Conservation (phyloP, 2,888 invertebrate genomes). For the Drosophila formosana region DNA sequence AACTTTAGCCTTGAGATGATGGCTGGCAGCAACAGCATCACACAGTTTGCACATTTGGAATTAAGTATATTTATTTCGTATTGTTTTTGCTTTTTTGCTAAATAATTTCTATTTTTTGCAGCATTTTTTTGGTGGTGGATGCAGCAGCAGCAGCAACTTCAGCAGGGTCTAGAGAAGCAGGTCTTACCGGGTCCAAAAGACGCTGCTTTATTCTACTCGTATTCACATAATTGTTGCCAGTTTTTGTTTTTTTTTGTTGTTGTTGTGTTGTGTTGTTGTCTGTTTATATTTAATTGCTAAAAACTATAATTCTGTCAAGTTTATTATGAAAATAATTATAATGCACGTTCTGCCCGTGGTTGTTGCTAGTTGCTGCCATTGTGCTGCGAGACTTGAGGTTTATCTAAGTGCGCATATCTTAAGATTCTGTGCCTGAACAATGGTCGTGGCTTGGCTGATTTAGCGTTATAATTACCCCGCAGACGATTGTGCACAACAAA, state of each 20-base stretch:
- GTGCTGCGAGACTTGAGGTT: slow-evolving; percentile 54
- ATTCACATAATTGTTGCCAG: slow-evolving; percentile 75
- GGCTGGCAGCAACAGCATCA: slow-evolving; percentile 34
- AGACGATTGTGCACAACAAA: slow-evolving; percentile 57
- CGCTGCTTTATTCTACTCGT: slow-evolving; percentile 33
- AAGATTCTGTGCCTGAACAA: slow-evolving; percentile 65
- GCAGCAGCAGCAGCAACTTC: slow-evolving; percentile 56
- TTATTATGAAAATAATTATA: slow-evolving; percentile 81
- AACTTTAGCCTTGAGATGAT: slow-evolving; percentile 76
- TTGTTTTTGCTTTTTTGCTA: slow-evolving; percentile 32
- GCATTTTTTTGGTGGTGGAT: slow-evolving; percentile 46
- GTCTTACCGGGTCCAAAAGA: slow-evolving; percentile 53
- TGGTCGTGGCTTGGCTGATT: slow-evolving; percentile 73
- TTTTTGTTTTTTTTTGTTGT: slow-evolving; percentile 55
- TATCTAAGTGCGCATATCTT: slow-evolving; percentile 80
- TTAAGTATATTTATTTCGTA: slow-evolving; percentile 48
- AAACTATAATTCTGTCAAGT: slow-evolving; percentile 82
- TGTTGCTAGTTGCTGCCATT: slow-evolving; percentile 57
- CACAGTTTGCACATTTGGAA: slow-evolving; percentile 69
- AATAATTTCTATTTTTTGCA: slow-evolving; percentile 36
- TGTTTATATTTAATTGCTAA: slow-evolving; percentile 80
- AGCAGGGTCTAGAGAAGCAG: slow-evolving; percentile 58
- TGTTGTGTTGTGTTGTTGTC: slow-evolving; percentile 40
- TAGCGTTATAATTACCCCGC: slow-evolving; percentile 77
- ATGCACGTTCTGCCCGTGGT: slow-evolving; percentile 65